A percentile compares a stretch with the other conserved stretches of the same genome.
phyloP scores from a whole-genome alignment of 2,113 vertebrate species.

The Chionomys nivalis region DNA sequence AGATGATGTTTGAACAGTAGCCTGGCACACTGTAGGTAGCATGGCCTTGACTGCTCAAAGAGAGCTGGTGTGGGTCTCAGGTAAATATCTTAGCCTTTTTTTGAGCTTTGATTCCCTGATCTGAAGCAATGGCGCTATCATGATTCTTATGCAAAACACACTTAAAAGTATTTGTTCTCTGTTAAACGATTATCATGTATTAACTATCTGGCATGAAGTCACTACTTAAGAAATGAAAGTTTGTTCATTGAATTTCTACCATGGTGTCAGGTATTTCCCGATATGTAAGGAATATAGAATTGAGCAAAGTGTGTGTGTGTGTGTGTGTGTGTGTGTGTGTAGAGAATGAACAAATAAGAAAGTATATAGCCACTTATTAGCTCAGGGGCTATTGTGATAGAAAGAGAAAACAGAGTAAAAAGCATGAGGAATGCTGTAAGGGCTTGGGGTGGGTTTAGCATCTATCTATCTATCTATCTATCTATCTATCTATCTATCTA shows the following conservation, averaged over 20 bases:
- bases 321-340: background rate
- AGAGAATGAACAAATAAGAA: background rate
- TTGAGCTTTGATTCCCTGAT: background rate
- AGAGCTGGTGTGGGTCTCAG: background rate
- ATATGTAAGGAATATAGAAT: background rate
- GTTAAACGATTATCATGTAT: background rate
- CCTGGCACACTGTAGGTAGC: background rate
- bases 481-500: background rate
- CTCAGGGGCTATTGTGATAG: background rate
- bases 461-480: background rate
- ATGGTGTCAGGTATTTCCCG: background rate
- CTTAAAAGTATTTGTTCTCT: background rate
- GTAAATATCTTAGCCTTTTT: background rate
- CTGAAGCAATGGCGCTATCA: background rate
- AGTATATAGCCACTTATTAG: background rate
- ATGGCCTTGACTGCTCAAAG: background rate
- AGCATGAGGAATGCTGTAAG: background rate
- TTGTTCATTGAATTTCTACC: background rate
- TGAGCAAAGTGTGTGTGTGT: constrained; percentile 12
- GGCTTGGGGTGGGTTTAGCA: background rate
- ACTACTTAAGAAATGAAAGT: constrained; percentile 8
- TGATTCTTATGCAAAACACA: background rate
- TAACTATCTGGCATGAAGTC: background rate
- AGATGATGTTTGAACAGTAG: background rate
- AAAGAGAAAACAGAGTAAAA: background rate